Percentiles rank a stretch among this genome's conserved stretches.
Conservation (phyloP, 1,140 invertebrate genomes). For the Heliconius eleuchia region DNA sequence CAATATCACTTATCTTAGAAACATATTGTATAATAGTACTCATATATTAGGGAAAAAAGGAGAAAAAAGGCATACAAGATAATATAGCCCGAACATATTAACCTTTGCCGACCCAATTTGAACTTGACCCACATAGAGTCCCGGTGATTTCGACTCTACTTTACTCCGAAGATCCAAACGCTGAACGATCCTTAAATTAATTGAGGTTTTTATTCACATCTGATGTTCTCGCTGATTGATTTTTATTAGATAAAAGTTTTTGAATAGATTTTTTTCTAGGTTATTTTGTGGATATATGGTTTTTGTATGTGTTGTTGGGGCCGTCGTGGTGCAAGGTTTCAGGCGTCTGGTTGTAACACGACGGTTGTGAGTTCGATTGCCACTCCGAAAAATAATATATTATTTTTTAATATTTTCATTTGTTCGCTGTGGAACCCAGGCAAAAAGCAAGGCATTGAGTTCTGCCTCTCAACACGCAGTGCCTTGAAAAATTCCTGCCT, state of each 20-base stretch:
- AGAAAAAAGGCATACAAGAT: neutral
- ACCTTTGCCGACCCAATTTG: constrained; percentile 7
- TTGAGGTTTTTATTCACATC: constrained; percentile 3
- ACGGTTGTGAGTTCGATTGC: too few relatives aligned
- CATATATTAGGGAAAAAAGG: neutral
- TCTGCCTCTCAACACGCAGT: too few relatives aligned
- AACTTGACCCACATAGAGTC: constrained; percentile 7
- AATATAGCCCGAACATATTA: constrained; percentile 7
- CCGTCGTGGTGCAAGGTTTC: too few relatives aligned
- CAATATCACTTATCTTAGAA: neutral
- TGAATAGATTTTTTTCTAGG: neutral
- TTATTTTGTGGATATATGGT: neutral
- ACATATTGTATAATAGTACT: neutral
- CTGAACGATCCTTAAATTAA: constrained; percentile 1
- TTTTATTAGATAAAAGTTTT: neutral
- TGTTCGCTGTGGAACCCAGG: too few relatives aligned
- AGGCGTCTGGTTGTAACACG: too few relatives aligned
- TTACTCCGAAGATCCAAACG: neutral
- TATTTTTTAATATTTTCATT: too few relatives aligned
- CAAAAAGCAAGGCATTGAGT: too few relatives aligned
- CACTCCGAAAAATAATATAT: too few relatives aligned
- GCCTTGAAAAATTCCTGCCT: too few relatives aligned
- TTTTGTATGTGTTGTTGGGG: neutral
- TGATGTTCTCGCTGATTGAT: constrained; percentile 1
- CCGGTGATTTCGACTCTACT: constrained; percentile 2